Conservation (phyloP, 2,113 vertebrate genomes). For the Chaetodon auriga region DNA sequence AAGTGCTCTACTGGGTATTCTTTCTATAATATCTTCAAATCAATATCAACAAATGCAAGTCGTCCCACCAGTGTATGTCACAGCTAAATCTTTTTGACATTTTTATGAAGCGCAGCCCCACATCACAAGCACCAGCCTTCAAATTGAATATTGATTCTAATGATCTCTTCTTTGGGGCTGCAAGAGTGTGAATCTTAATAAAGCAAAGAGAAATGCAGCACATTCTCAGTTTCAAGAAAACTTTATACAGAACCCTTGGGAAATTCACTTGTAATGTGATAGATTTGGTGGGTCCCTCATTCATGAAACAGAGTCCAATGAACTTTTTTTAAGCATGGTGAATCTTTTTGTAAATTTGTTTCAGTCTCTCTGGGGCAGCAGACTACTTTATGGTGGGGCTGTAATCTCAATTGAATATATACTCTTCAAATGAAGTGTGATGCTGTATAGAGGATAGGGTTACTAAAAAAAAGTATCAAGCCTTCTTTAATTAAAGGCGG, state of each 20-base stretch:
- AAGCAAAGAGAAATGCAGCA: conserved; percentile 30
- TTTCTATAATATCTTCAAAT: conserved; percentile 40
- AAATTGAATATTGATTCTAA: conserved; percentile 76
- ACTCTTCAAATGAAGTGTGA: conserved; percentile 55
- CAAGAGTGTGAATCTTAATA: conserved; percentile 70
- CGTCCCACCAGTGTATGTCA: conserved; percentile 35
- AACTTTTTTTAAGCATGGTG: conserved; percentile 30
- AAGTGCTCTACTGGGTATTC: conserved; percentile 43
- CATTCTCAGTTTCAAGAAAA: conserved; percentile 63
- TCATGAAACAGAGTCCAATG: conserved; percentile 55
- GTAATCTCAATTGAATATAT: conserved; percentile 64
- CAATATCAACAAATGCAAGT: conserved; percentile 56
- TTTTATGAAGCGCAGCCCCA: conserved; percentile 60
- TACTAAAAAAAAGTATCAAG: conserved; percentile 36
- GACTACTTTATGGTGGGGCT: conserved; percentile 35
- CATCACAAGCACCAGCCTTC: conserved; percentile 46
- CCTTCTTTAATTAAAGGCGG: conserved; percentile 54
- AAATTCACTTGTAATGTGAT: conserved; percentile 60
- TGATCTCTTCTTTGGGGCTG: conserved; percentile 69
- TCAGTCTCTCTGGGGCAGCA: conserved; percentile 39
- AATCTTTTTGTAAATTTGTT: conserved; percentile 56
- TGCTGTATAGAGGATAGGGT: conserved; percentile 49
- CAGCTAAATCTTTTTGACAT: conserved; percentile 66
- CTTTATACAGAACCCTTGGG: conserved; percentile 52
- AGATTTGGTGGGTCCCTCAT: conserved; percentile 51